Evolutionary conservation across 1,140 invertebrate species (phyloP).

Genomic region (Probaryconus sp.): DNA sequence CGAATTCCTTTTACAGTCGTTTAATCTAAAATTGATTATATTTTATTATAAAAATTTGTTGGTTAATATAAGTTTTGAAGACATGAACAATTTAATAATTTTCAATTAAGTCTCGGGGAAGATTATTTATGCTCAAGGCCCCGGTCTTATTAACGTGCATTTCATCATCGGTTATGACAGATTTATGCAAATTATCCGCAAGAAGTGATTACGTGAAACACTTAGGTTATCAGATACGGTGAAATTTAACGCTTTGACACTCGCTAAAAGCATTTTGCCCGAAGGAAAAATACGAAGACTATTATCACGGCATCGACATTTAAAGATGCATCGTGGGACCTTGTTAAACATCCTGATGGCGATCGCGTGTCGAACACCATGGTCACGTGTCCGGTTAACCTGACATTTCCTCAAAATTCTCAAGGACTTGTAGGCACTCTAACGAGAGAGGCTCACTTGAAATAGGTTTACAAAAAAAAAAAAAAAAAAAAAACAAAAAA

Average conservation of each 20-base stretch:
- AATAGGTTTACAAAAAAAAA: constrained; percentile 1
- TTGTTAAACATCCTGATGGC: constrained; percentile 25
- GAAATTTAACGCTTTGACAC: constrained; percentile 47
- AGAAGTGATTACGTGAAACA: constrained; percentile 15
- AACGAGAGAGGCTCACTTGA: constrained; percentile 7
- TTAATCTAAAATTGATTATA: constrained; percentile 1
- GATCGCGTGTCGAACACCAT: constrained; percentile 51
- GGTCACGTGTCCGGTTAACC: constrained; percentile 47
- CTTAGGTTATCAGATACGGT: constrained; percentile 15
- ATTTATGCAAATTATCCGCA: constrained; percentile 39
- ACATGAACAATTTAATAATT: no score
- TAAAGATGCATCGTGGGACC: constrained; percentile 43
- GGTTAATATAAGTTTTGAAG: no score
- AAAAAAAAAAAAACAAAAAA: no score
- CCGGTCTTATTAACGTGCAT: neutral
- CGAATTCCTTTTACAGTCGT: no score
- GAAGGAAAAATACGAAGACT: constrained; percentile 40
- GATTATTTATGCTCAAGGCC: constrained; percentile 17
- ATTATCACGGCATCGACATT: constrained; percentile 66
- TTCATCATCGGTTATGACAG: constrained; percentile 19
- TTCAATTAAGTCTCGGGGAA: constrained; percentile 1
- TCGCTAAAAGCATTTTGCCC: constrained; percentile 33
- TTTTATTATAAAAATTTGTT: constrained; percentile 1
- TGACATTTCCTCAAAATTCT: constrained; percentile 49
- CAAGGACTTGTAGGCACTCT: constrained; percentile 22